Percentiles rank a stretch among this genome's conserved stretches.
These are phyloP conservation scores for Alligator sinensis DNA, from an alignment of 2,113 vertebrate genomes.

Conservation along the genomic window DNA sequence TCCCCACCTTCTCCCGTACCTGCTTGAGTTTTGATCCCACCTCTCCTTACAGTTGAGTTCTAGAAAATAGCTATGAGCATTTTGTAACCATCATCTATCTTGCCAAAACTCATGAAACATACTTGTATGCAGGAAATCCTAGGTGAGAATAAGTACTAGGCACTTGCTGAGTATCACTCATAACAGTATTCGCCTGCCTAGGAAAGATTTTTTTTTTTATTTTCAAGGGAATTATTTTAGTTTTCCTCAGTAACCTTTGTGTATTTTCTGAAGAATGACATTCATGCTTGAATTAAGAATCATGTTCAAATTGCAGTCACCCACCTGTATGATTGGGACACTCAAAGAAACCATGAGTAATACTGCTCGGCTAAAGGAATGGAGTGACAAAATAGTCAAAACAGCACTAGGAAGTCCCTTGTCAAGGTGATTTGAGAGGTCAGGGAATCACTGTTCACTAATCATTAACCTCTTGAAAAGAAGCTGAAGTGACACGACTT, in stretches of 20 bases:
- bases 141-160: rapidly evolving
- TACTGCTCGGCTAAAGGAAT: neutral
- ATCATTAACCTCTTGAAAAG: neutral
- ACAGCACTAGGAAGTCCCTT: neutral
- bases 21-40: neutral
- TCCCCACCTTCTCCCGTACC: rapidly evolving
- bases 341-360: conserved; percentile 20
- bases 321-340: conserved; percentile 8
- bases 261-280: neutral
- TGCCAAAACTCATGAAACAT: neutral
- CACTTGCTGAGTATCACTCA: neutral
- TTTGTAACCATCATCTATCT: neutral
- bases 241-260: neutral
- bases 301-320: neutral
- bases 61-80: neutral
- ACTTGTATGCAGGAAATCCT: rapidly evolving
- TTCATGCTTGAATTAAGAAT: conserved; percentile 32
- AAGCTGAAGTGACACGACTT: neutral
- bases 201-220: neutral
- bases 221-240: neutral
- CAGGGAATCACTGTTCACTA: neutral
- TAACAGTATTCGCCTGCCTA: neutral
- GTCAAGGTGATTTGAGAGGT: neutral
- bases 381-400: conserved; percentile 36
- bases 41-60: neutral